A percentile compares a stretch with the other conserved stretches of the same genome.
phyloP scores from a whole-genome alignment of 2,888 invertebrate genomes.

The Nesidiocoris tenuis region DNA sequence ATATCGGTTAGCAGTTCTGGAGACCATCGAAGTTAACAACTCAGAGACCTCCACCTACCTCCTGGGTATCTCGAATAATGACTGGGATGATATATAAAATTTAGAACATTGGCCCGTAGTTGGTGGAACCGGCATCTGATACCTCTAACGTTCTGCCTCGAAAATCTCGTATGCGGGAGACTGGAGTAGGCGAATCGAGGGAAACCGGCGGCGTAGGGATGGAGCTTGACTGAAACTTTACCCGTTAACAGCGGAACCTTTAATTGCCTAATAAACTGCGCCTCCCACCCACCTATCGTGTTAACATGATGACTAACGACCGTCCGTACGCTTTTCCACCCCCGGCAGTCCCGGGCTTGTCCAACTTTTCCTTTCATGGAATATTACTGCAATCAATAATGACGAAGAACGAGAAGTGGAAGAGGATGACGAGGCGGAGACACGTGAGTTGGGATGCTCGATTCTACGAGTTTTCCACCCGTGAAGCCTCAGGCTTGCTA shows the following conservation, averaged over 20 bases:
- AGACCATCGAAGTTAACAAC: too few relatives aligned
- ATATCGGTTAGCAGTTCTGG: too few relatives aligned
- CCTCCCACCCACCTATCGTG: slow-evolving; percentile 10
- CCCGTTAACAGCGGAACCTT: slow-evolving; percentile 28
- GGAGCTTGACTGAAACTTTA: slow-evolving; percentile 13
- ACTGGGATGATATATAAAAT: too few relatives aligned
- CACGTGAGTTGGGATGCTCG: neutral
- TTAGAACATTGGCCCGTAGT: too few relatives aligned
- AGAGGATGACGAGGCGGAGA: neutral
- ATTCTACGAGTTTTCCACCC: too few relatives aligned
- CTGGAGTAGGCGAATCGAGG: neutral
- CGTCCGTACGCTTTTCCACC: neutral
- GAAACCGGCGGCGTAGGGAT: neutral
- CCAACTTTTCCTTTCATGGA: slow-evolving; percentile 35
- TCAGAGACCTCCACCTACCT: too few relatives aligned
- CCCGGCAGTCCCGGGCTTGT: neutral
- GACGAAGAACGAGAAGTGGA: slow-evolving; percentile 1
- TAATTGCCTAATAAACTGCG: slow-evolving; percentile 37
- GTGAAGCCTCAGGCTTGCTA: too few relatives aligned
- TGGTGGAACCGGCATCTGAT: too few relatives aligned
- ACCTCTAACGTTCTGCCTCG: neutral
- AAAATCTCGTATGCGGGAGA: neutral
- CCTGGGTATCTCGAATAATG: too few relatives aligned
- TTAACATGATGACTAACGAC: slow-evolving; percentile 36
- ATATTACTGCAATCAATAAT: slow-evolving; percentile 36